Evolutionary conservation across 2,888 invertebrate species (phyloP).

Genomic region (Ellobium chinense): DNA sequence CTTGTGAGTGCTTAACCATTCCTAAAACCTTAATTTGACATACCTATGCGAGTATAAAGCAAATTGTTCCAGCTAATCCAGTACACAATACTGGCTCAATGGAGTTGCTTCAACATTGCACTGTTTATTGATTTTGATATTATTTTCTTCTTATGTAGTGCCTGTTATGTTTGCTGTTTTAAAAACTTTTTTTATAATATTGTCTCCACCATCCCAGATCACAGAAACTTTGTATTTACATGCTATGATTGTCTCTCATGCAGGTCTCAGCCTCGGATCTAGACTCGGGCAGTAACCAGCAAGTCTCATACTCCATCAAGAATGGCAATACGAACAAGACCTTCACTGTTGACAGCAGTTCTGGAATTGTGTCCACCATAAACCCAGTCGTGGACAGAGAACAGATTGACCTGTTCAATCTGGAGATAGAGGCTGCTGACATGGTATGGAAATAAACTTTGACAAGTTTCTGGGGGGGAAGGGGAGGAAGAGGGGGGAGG

Average conservation of each 20-base stretch:
- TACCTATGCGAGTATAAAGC: too few species aligned
- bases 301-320: conserved; percentile 82
- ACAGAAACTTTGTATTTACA: not conserved
- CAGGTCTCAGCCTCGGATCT: conserved; percentile 93
- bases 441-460: conserved; percentile 79
- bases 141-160: too few species aligned
- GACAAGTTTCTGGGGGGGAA: too few species aligned
- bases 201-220: too few species aligned
- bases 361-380: conserved; percentile 90
- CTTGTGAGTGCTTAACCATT: too few species aligned
- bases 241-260: conserved; percentile 81
- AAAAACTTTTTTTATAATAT: not conserved
- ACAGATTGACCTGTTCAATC: conserved; percentile 91
- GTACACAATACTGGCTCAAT: too few species aligned
- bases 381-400: conserved; percentile 87
- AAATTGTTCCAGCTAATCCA: too few species aligned
- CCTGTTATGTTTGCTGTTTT: not conserved
- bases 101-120: too few species aligned
- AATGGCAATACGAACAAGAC: conserved; percentile 89
- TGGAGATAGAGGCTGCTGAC: conserved; percentile 91
- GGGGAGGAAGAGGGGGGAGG: too few species aligned
- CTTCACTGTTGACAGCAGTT: conserved; percentile 93
- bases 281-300: conserved; percentile 68
- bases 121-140: too few species aligned
- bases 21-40: too few species aligned